Evolutionary conservation across 2,797 vertebrate species (phyloP), one percentile per base, ranked within the genome.

Genomic region (Sebastes goodei): DNA sequence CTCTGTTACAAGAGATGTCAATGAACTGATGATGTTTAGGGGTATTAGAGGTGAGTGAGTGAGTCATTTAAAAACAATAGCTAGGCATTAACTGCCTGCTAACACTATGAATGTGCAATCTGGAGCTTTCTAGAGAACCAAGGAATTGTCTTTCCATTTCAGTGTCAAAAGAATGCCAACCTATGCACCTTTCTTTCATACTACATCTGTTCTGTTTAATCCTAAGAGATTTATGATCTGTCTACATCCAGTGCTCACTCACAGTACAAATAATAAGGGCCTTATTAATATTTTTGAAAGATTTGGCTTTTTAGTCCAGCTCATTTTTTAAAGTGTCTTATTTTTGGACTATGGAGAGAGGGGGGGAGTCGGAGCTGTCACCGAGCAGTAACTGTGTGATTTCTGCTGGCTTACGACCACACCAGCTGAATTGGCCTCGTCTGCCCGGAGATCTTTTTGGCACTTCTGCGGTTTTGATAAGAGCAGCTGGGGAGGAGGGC

Each of bases 21-120:
- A 66, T 77, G 52, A 86, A 86, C 80, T 62, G 2, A 23, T 71
- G 75, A 65, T 61, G 46, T 74, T 76, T 35, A 70, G 60, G 71
- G 25, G 53, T 81, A 57, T 59, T 20, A 62, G 12, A 57, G 65
- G 72, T 63, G 30, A 70, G 32, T 60, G 57, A 79, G 64, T 33
- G 27, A 84, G 80, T 88, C 29, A 62, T 68, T 65, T 25, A 38
- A 63, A 15, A 77, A 83, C 76, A 14, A 35, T 14, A 57, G 61
- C 65, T 21, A 4, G 80, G 73, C 75, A 38, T 32, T 30, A 59
- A 29, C 76, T 64, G 88, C 88, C 89, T 77, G 90, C 76, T 87
- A 76, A 84, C 76, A 76, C 84, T 52, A 82, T 93, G 93, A 95
- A 93, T 95, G 94, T 95, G 91, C 89, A 93, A 90, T 91, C 76